phyloP scores from a whole-genome alignment of 2,797 vertebrate species.

The Cirrhinus mrigala region DNA sequence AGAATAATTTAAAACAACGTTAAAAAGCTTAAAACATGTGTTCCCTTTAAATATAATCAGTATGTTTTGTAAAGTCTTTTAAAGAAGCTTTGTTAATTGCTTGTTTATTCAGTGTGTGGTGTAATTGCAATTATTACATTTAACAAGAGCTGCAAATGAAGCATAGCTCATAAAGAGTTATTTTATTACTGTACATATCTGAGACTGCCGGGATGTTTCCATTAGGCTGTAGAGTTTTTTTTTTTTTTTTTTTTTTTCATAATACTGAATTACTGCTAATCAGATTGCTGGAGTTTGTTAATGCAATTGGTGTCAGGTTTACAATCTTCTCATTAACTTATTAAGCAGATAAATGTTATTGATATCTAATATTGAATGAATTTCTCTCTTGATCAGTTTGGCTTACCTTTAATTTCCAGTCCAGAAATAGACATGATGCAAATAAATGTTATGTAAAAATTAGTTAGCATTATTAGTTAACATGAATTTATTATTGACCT shows the following conservation, averaged over 20 bases:
- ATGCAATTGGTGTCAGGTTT: constrained; percentile 41
- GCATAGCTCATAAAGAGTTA: constrained; percentile 1
- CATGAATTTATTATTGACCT: neutral
- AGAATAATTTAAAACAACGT: neutral
- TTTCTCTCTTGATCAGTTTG: constrained; percentile 17
- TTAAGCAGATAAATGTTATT: constrained; percentile 42
- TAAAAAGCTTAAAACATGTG: constrained; percentile 1
- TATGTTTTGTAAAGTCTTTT: neutral
- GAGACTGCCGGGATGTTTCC: constrained; percentile 19
- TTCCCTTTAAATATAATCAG: neutral
- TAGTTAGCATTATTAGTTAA: neutral
- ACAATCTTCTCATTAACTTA: constrained; percentile 31
- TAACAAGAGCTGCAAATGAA: constrained; percentile 17
- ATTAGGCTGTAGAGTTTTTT: constrained; percentile 29
- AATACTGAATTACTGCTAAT: constrained; percentile 36
- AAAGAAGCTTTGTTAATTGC: neutral
- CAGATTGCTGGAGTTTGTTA: constrained; percentile 41
- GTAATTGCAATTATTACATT: constrained; percentile 27
- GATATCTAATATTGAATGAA: constrained; percentile 16
- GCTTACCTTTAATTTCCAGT: constrained; percentile 3
- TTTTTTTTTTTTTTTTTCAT: constrained; percentile 17
- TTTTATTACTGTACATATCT: constrained; percentile 24
- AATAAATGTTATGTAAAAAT: neutral
- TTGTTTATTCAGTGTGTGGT: constrained; percentile 26
- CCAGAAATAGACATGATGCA: neutral